Conservation (phyloP, 1,140 invertebrate genomes). For the Macrostomum lignano region DNA sequence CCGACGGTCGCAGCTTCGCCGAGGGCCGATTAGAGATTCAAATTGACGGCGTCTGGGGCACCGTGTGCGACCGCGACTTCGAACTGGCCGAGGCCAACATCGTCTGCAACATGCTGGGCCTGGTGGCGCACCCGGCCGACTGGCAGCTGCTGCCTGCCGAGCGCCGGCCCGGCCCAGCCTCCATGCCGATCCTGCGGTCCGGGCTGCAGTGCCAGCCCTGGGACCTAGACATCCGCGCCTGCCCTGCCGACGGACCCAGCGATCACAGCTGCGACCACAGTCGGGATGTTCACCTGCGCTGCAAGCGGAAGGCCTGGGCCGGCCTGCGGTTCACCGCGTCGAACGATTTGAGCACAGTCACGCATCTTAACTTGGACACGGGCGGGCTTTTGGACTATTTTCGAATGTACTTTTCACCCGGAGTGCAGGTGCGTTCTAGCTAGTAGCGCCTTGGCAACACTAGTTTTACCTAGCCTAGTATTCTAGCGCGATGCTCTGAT, state of each 20-base stretch:
- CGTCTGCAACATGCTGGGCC: conserved; percentile 72
- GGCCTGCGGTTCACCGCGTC: conserved; percentile 10
- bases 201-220: too few relatives aligned
- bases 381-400: not conserved
- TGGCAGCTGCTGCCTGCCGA: not conserved
- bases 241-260: too few relatives aligned
- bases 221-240: too few relatives aligned
- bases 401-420: not conserved
- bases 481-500: too few relatives aligned
- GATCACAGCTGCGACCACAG: too few relatives aligned
- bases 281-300: conserved; percentile 21
- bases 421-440: not conserved
- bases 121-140: conserved; percentile 53
- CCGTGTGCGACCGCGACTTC: conserved; percentile 39
- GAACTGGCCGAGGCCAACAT: conserved; percentile 45
- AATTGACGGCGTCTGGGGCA: conserved; percentile 58
- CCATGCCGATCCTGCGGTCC: too few relatives aligned
- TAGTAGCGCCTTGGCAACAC: not conserved
- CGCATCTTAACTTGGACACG: not conserved
- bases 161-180: too few relatives aligned
- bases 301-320: conserved; percentile 20
- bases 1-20: too few relatives aligned
- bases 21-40: too few relatives aligned
- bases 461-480: too few relatives aligned
- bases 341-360: not conserved